Evolutionary conservation across 1,140 invertebrate species (phyloP), one percentile per base, ranked within the genome.

Genomic region (Ditylenchus dipsaci): DNA sequence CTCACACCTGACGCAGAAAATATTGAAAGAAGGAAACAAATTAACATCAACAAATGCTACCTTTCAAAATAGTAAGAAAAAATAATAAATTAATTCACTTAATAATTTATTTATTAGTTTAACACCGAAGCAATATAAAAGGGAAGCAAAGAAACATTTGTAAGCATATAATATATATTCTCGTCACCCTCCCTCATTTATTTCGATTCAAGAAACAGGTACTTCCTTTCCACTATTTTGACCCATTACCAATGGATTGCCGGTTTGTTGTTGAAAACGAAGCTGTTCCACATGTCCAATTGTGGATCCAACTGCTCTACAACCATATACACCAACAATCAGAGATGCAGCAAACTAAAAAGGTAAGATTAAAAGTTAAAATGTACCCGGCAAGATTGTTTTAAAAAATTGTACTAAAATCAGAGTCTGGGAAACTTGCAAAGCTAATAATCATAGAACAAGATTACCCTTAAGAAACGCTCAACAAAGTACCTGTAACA

Each of bases 331-430:
- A 15, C 56, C 49, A 19, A 70, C 27, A 19, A 38, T 47, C 26
- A 70, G 47, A 27, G 64, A 63, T 23, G 68, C 58, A 19, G 68
- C 68, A n/a, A 70, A 21, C 68, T 70, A 59, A 65, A 69, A 59
- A n/a, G 17, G 27, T 53, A 53, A 7, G 49, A 3, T 53, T 21
- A 7, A 30, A 27, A 15, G n/a, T 15, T 17, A 53, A 53, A 21
- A 21, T 21, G 23, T 7, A 53, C 11, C 43, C n/a, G 43, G 43
- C 11, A 53, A 53, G 3, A 53, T 53, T 53, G 8, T 7, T 21
- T 53, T 53, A 3, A 26, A 53, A 53, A 17, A 7, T 21, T 3
- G 23, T 21, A 13, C n/a, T 45, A 13, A n/a, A 45, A 45, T 21
- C 3, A 53, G 23, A 53, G n/a, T 53, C 15, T 19, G 49, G 8